phyloP scores from a whole-genome alignment of 2,113 vertebrate species.

The Plectropomus leopardus region DNA sequence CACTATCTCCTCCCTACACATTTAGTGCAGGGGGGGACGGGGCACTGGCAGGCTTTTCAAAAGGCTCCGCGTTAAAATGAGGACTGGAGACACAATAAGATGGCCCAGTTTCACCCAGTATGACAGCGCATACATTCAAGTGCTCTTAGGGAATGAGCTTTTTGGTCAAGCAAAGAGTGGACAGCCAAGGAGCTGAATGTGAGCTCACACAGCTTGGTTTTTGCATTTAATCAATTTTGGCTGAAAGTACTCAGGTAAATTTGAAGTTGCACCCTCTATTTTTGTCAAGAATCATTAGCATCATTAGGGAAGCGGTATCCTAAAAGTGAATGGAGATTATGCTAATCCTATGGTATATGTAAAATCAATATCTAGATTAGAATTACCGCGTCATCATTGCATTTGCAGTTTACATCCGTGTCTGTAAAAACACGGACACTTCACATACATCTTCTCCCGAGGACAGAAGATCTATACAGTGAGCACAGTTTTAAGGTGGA shows the following conservation, averaged over 20 bases:
- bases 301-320: not conserved
- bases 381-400: too few species aligned
- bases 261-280: slow-evolving; percentile 17
- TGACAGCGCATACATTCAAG: slow-evolving; percentile 59
- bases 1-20: slow-evolving; percentile 83
- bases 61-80: slow-evolving; percentile 58
- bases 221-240: slow-evolving; percentile 32
- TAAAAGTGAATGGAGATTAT: not conserved
- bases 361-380: not conserved
- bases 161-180: slow-evolving; percentile 42
- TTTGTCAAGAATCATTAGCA: not conserved
- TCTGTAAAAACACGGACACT: too few species aligned
- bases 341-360: not conserved
- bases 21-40: slow-evolving; percentile 64
- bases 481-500: too few species aligned
- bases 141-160: slow-evolving; percentile 72
- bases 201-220: slow-evolving; percentile 27
- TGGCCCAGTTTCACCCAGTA: slow-evolving; percentile 71
- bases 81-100: slow-evolving; percentile 70
- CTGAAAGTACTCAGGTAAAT: slow-evolving; percentile 32
- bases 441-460: too few species aligned
- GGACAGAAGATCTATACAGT: too few species aligned
- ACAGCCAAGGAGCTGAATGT: slow-evolving; percentile 34
- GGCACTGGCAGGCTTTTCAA: slow-evolving; percentile 61
- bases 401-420: too few species aligned